phyloP scores from a whole-genome alignment of 2,797 vertebrate genomes.

The Pseudochirops corinnae region DNA sequence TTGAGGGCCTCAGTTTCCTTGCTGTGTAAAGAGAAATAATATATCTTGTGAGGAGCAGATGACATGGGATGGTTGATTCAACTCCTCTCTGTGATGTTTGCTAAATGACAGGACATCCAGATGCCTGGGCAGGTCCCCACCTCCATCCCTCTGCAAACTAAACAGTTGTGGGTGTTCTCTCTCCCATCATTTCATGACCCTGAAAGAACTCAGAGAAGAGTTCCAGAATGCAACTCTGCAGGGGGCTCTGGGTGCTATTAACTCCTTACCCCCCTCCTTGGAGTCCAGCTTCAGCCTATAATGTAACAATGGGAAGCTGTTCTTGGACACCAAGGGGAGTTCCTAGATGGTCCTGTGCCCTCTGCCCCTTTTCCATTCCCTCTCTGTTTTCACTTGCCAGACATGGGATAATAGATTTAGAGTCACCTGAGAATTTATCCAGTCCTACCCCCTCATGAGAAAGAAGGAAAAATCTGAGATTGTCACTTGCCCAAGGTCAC shows the following conservation, averaged over 20 bases:
- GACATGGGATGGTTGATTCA: conserved; percentile 23
- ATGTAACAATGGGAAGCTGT: not conserved
- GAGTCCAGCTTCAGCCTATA: not conserved
- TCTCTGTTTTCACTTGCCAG: not conserved
- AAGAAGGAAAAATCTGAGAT: not conserved
- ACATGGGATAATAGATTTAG: not conserved
- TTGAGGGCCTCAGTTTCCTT: not conserved
- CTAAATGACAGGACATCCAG: not conserved
- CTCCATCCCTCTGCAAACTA: conserved; percentile 68
- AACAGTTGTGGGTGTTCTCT: conserved; percentile 75
- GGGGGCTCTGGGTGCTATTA: conserved; percentile 25
- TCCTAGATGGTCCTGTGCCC: not conserved
- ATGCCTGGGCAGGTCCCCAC: conserved; percentile 65
- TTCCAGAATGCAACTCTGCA: conserved; percentile 69
- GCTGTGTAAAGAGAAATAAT: not conserved
- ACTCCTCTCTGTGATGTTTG: conserved; percentile 39
- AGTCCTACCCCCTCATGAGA: not conserved
- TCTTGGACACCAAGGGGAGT: not conserved
- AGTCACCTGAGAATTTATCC: not conserved
- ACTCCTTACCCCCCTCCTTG: not conserved
- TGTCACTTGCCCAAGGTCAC: not conserved
- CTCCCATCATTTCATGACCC: conserved; percentile 61
- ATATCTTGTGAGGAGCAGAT: not conserved
- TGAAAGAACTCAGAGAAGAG: conserved; percentile 71
- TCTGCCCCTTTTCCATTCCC: not conserved